Evolutionary conservation across 2,797 vertebrate species (phyloP).

Genomic region (Scarus forsteni): DNA sequence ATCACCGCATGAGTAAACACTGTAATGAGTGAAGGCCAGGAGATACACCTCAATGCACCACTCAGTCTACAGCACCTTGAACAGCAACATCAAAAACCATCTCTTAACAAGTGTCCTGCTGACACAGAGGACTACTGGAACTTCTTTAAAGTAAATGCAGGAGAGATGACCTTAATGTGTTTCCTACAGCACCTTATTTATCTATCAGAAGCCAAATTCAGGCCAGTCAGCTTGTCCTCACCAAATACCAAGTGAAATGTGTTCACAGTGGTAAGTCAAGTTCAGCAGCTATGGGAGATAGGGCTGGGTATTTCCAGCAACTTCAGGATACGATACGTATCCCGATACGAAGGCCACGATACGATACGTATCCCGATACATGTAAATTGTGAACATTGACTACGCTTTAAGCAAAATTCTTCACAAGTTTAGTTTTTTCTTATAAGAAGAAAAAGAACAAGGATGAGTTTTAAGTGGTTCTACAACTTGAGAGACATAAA

Average conservation of each 20-base stretch:
- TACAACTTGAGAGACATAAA: too few relatives aligned
- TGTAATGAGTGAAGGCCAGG: slow-evolving; percentile 25
- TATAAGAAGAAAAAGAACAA: too few relatives aligned
- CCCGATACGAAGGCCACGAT: too few relatives aligned
- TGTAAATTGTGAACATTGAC: too few relatives aligned
- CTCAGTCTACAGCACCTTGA: not conserved
- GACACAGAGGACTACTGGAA: slow-evolving; percentile 9
- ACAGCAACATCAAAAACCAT: not conserved
- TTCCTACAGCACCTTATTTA: slow-evolving; percentile 5
- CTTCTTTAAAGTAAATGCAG: not conserved
- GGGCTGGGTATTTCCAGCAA: too few relatives aligned
- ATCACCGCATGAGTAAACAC: slow-evolving; percentile 26
- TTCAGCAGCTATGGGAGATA: not conserved
- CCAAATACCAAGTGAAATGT: slow-evolving; percentile 2
- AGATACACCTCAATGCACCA: not conserved
- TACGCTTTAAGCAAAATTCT: too few relatives aligned
- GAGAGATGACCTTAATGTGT: slow-evolving; percentile 17
- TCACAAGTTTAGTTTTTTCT: too few relatives aligned
- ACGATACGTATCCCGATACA: too few relatives aligned
- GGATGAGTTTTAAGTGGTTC: too few relatives aligned
- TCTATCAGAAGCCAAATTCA: slow-evolving; percentile 37
- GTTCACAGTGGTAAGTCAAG: not conserved
- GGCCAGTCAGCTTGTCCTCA: slow-evolving; percentile 22
- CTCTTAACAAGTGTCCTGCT: not conserved
- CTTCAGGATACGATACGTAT: too few relatives aligned